Percentiles rank a stretch among this genome's conserved stretches.
Evolutionary conservation across 2,888 invertebrate species (phyloP).

Genomic region (Dugesia japonica): DNA sequence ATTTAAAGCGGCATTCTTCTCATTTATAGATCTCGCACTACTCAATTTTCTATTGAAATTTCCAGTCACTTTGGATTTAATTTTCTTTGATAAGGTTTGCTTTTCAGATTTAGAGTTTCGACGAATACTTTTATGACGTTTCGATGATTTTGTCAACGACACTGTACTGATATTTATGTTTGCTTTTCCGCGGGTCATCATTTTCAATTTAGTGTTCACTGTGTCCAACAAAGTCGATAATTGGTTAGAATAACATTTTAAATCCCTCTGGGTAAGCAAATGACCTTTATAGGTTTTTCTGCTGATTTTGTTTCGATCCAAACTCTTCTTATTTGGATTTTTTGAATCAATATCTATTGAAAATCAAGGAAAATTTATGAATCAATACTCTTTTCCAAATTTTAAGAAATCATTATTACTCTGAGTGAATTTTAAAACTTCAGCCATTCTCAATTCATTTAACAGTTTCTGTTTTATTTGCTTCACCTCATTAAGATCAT

Average conservation of each 20-base stretch:
- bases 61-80: neutral
- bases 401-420: neutral
- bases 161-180: neutral
- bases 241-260: constrained; percentile 4
- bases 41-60: neutral
- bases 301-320: neutral
- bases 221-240: neutral
- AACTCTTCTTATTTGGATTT: neutral
- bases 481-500: neutral
- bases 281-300: neutral
- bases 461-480: neutral
- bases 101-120: neutral
- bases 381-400: no score
- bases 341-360: neutral
- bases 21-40: neutral
- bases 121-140: neutral
- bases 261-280: neutral
- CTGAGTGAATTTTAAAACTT: neutral
- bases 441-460: neutral
- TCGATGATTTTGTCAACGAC: neutral
- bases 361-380: no score
- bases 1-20: neutral
- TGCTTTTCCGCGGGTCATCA: neutral
- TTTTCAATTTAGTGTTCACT: neutral
- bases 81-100: neutral